Conservation (phyloP, 2,797 vertebrate species). For the Lutjanus argentimaculatus region DNA sequence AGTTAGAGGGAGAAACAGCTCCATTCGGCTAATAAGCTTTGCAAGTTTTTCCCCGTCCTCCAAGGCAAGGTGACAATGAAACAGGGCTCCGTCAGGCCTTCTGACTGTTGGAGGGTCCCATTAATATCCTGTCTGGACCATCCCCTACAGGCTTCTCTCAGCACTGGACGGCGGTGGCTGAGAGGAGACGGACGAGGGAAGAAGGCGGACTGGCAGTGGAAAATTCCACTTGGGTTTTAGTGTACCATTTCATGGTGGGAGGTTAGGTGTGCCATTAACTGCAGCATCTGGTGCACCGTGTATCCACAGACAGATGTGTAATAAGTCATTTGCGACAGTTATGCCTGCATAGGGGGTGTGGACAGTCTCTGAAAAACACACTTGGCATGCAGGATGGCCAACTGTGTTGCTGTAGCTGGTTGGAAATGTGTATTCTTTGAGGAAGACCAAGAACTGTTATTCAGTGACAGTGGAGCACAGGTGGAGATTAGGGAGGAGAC, state of each 20-base stretch:
- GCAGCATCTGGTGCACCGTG: constrained; percentile 74
- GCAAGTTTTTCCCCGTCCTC: constrained; percentile 82
- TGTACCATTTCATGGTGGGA: constrained; percentile 56
- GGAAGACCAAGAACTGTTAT: constrained; percentile 29
- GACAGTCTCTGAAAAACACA: constrained; percentile 57
- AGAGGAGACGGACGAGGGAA: constrained; percentile 14
- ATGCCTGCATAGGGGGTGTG: constrained; percentile 60
- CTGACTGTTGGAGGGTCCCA: constrained; percentile 76
- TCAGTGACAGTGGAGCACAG: not conserved
- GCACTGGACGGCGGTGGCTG: constrained; percentile 51
- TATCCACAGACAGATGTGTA: constrained; percentile 72
- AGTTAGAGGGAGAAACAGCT: constrained; percentile 60
- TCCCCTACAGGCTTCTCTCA: constrained; percentile 72
- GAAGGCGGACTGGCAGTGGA: constrained; percentile 54
- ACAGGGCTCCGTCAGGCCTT: constrained; percentile 73
- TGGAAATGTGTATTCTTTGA: constrained; percentile 23
- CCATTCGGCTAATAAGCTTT: constrained; percentile 81
- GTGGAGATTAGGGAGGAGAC: not conserved
- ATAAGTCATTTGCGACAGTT: constrained; percentile 73
- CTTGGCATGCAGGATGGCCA: constrained; percentile 56
- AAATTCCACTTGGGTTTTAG: constrained; percentile 70
- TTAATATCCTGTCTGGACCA: constrained; percentile 81
- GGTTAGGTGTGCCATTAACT: constrained; percentile 80
- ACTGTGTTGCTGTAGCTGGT: constrained; percentile 17
- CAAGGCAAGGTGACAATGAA: constrained; percentile 86